A percentile compares a stretch with the other conserved stretches of the same genome.
These are phyloP conservation scores for Stenodema calcarata DNA, from an alignment of 2,888 invertebrate genomes.

Conservation along the genomic window DNA sequence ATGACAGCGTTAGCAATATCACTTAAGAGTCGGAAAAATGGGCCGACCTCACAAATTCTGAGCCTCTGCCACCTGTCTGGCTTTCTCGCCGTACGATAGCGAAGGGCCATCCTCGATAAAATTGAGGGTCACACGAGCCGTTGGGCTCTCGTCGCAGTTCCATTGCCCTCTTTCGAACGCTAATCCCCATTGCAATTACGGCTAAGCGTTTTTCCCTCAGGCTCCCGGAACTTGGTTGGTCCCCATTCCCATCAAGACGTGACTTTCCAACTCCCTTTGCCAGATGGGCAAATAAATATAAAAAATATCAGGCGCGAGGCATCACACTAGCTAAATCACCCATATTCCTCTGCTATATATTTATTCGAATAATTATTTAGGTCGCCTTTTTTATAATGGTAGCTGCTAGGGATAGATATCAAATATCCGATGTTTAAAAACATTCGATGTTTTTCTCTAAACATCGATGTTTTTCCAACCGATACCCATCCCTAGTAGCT, in stretches of 20 bases:
- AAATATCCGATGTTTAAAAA: too few species aligned
- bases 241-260: neutral
- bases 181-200: neutral
- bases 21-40: neutral
- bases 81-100: neutral
- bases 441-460: too few species aligned
- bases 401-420: too few species aligned
- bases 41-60: neutral
- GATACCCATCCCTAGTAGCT: too few species aligned
- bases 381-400: too few species aligned
- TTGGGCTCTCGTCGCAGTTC: neutral
- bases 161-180: neutral
- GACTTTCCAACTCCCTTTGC: neutral
- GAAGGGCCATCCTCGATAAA: neutral
- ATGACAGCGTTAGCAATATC: slow-evolving; percentile 2
- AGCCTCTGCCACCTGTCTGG: neutral
- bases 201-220: neutral
- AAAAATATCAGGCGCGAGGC: too few species aligned
- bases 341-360: too few species aligned
- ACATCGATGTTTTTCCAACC: too few species aligned
- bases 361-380: too few species aligned
- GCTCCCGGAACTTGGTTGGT: neutral
- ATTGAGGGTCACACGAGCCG: neutral
- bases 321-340: too few species aligned
- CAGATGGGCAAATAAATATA: neutral